These are phyloP conservation scores for Campylomormyrus numenius DNA, from an alignment of 2,113 vertebrate genomes.

Conservation along the genomic window DNA sequence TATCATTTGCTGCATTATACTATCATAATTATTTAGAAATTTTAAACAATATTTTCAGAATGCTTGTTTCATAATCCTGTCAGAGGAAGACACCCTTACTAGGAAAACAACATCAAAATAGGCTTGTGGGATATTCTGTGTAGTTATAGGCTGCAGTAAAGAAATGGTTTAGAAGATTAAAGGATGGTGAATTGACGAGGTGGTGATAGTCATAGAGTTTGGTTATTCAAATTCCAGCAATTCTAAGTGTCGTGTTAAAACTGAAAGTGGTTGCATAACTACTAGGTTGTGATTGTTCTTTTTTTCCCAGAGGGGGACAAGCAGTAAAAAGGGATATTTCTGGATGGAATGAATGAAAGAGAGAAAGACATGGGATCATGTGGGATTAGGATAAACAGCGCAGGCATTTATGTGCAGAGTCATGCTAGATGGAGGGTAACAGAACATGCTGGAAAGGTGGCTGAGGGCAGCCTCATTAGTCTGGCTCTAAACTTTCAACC, in stretches of 20 bases:
- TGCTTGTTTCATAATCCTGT: background rate
- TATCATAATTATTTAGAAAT: background rate
- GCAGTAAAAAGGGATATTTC: slow-evolving; percentile 8
- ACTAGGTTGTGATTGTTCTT: background rate
- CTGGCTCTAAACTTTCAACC: background rate
- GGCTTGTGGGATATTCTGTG: background rate
- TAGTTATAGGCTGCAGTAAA: background rate
- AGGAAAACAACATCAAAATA: background rate
- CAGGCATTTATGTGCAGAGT: background rate
- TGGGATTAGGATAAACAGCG: background rate
- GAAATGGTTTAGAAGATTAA: background rate
- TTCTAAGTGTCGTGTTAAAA: background rate
- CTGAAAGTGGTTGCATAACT: background rate
- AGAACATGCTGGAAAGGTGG: background rate
- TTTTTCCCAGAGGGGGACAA: background rate
- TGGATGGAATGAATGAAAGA: slow-evolving; percentile 13
- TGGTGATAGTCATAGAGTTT: background rate
- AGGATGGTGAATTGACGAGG: background rate
- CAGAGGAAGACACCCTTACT: background rate
- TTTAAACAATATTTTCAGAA: background rate
- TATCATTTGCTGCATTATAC: background rate
- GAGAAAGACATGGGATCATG: slow-evolving; percentile 4
- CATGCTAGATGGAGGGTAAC: background rate
- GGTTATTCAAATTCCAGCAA: slow-evolving; percentile 2
- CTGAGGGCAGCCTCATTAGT: background rate